Evolutionary conservation across 2,888 invertebrate species (phyloP).

Genomic region (Mythimna impura): DNA sequence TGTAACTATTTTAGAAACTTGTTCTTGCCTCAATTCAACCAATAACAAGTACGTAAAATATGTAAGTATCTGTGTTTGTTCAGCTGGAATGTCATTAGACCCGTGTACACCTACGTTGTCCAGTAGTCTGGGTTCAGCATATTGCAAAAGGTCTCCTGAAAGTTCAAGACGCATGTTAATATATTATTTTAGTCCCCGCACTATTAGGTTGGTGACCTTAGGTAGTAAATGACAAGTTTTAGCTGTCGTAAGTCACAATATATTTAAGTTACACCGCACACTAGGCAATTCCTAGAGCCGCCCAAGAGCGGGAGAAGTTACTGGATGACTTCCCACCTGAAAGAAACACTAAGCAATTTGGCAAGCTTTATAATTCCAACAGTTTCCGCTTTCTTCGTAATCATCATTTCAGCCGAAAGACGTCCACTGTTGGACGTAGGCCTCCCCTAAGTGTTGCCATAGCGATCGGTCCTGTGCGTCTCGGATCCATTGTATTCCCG

Average conservation of each 20-base stretch:
- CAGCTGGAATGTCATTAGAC: no score
- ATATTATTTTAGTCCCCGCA: background rate
- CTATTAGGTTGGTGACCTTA: background rate
- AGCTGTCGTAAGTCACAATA: background rate
- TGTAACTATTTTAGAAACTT: no score
- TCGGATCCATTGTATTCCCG: background rate
- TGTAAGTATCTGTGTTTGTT: background rate
- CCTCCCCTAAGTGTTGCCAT: background rate
- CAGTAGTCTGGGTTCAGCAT: conserved; percentile 8
- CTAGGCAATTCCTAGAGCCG: background rate
- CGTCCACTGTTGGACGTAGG: background rate
- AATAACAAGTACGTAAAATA: no score
- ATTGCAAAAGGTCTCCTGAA: conserved; percentile 7
- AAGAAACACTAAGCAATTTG: no score
- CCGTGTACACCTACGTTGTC: no score
- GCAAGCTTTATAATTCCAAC: background rate
- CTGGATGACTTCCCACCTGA: no score
- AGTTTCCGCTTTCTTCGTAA: background rate
- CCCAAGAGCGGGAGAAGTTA: no score
- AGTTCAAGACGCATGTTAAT: conserved; percentile 24
- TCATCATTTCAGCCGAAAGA: background rate
- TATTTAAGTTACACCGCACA: background rate
- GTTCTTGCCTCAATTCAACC: no score
- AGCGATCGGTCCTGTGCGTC: background rate
- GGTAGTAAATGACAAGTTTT: conserved; percentile 3